A percentile compares a stretch with the other conserved stretches of the same genome.
These are phyloP conservation scores for Pterois miles DNA, from an alignment of 2,797 vertebrate genomes.

Conservation along the genomic window DNA sequence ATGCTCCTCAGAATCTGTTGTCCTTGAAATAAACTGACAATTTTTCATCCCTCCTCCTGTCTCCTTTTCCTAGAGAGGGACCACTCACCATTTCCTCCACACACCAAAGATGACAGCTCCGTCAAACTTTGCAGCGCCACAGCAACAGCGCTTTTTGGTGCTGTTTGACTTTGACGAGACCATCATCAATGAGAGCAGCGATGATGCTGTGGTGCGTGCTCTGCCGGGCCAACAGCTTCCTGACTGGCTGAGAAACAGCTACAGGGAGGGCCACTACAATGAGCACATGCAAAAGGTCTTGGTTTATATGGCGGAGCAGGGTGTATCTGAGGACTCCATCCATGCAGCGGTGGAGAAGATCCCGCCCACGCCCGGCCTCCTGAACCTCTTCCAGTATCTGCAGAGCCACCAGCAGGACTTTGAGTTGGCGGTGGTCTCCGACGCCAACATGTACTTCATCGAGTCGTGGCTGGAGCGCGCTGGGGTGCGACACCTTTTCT, in stretches of 20 bases:
- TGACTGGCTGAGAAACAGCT: conserved; percentile 82
- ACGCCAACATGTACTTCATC: conserved; percentile 92
- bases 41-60: background rate
- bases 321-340: conserved; percentile 83
- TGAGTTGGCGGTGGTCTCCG: conserved; percentile 91
- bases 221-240: conserved; percentile 87
- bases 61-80: conserved; percentile 42
- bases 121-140: background rate
- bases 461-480: conserved; percentile 85
- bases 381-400: conserved; percentile 87
- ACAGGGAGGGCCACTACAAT: conserved; percentile 87
- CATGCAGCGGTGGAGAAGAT: conserved; percentile 84
- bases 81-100: background rate
- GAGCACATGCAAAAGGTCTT: conserved; percentile 89
- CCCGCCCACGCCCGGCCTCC: conserved; percentile 86
- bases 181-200: conserved; percentile 91
- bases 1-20: background rate
- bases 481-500: conserved; percentile 84
- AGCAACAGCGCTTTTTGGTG: conserved; percentile 83
- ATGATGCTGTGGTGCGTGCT: conserved; percentile 84
- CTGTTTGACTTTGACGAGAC: conserved; percentile 96
- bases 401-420: conserved; percentile 84
- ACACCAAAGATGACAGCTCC: conserved; percentile 72
- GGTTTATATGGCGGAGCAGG: conserved; percentile 89
- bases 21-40: conserved; percentile 11